These are phyloP conservation scores for Elephas maximus DNA, from an alignment of 2,113 vertebrate species.

Conservation along the genomic window DNA sequence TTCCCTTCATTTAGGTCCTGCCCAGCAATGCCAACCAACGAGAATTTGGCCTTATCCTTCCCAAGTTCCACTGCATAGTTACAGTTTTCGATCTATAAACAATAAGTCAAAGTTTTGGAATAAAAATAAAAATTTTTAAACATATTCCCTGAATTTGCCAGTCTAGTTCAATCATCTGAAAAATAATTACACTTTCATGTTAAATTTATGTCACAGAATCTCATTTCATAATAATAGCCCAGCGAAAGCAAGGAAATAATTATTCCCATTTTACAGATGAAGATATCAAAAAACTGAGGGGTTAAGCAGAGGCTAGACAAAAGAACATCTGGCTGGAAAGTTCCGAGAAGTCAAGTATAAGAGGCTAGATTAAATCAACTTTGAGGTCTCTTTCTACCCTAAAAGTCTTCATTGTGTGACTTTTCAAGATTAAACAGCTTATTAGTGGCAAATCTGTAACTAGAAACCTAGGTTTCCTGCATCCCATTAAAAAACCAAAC, in stretches of 20 bases:
- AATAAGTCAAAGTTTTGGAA: slow-evolving; percentile 46
- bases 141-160: background rate
- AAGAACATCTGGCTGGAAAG: background rate
- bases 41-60: slow-evolving; percentile 94
- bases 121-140: slow-evolving; percentile 53
- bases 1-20: slow-evolving; percentile 96
- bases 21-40: slow-evolving; percentile 97
- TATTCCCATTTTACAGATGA: background rate
- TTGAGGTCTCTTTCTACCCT: background rate
- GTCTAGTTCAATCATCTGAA: background rate
- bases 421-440: background rate
- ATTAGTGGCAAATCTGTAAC: background rate
- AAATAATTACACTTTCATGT: background rate
- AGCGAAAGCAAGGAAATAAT: slow-evolving; percentile 19
- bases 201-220: background rate
- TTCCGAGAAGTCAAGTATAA: background rate
- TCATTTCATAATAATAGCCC: background rate
- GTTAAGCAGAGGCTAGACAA: background rate
- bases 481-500: background rate
- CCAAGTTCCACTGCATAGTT: slow-evolving; percentile 97
- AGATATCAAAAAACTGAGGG: background rate
- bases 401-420: background rate
- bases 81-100: slow-evolving; percentile 96
- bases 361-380: background rate
- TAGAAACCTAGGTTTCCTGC: background rate